Evolutionary conservation across 1,140 invertebrate genomes (phyloP).

Genomic region (Tetramorium alpestre): DNA sequence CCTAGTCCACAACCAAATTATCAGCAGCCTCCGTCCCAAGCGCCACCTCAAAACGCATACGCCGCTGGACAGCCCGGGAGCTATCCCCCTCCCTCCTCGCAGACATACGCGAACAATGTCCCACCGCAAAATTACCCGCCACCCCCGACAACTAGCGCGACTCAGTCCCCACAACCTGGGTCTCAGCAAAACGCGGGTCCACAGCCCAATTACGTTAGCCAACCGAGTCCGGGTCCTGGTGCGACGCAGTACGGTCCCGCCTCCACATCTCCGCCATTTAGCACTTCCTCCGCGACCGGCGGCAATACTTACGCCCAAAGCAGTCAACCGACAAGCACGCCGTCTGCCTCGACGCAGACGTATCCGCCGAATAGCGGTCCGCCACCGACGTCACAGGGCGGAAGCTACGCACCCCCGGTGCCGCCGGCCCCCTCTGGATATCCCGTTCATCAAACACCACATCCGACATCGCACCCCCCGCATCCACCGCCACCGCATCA

Average conservation of each 20-base stretch:
- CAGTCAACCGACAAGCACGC: slow-evolving; percentile 81
- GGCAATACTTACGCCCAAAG: slow-evolving; percentile 84
- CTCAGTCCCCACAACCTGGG: slow-evolving; percentile 80
- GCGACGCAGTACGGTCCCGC: slow-evolving; percentile 80
- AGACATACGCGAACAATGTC: slow-evolving; percentile 83
- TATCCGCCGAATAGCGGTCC: slow-evolving; percentile 82
- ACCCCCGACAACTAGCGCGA: slow-evolving; percentile 78
- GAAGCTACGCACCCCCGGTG: slow-evolving; percentile 76
- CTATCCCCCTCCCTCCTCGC: slow-evolving; percentile 83
- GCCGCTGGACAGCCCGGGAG: slow-evolving; percentile 80
- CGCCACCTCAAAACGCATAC: slow-evolving; percentile 83
- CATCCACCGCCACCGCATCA: slow-evolving; percentile 75
- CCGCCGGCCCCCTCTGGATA: slow-evolving; percentile 81
- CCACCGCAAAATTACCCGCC: slow-evolving; percentile 83
- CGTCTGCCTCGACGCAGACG: slow-evolving; percentile 84
- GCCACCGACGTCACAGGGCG: slow-evolving; percentile 80
- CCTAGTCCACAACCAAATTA: slow-evolving; percentile 84
- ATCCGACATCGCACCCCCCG: slow-evolving; percentile 72
- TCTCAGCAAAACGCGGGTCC: slow-evolving; percentile 80
- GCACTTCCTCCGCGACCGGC: slow-evolving; percentile 77
- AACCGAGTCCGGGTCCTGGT: slow-evolving; percentile 83
- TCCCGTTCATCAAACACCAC: slow-evolving; percentile 77
- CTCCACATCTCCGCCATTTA: slow-evolving; percentile 83
- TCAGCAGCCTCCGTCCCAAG: slow-evolving; percentile 82
- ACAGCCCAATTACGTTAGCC: slow-evolving; percentile 82